Evolutionary conservation across 1,140 invertebrate genomes (phyloP), one percentile per base, ranked within the genome.

Genomic region (Drosophila sechellia): DNA sequence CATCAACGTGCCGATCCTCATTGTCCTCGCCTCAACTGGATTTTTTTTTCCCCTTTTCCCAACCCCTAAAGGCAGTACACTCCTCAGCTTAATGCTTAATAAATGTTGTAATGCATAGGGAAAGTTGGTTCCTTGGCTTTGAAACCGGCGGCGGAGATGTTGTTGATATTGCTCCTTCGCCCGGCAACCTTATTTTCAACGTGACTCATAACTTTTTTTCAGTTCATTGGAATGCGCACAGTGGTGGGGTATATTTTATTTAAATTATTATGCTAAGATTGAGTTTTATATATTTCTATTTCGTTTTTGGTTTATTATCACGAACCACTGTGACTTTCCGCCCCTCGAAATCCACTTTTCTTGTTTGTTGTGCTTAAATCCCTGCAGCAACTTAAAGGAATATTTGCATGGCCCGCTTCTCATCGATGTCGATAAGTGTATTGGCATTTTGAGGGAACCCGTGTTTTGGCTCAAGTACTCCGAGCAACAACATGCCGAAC

Each of bases 31-130:
- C 73, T 69, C 55, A 42, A 37, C 63, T 54, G 43, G 35, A 27
- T 58, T 40, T 65, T 64, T n/a, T n/a, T 60, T 37, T 17, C 35
- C 27, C 10, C 31, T 49, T 25, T 48, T 25, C 71, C 65, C 71
- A 84, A 84, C 80, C 80, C 80, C 77, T 72, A 79, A 83, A 64
- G 76, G 76, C 75, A 77, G 77, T 61, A 63, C 50, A 37, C 46
- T 58, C 54, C 59, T 60, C 63, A 57, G 43, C 81, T 86, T 86
- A 86, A 86, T 86, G 84, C 72, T 87, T 86, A 87, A 86, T 86
- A 83, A 86, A 86, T 86, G 66, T 79, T 79, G 84, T 86, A 87
- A 86, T 83, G 83, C 83, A 87, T 87, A 86, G 81, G 81, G 75
- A 86, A 87, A 86, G 63, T 74, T 86, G 54, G 17, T 64, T 57